Base-by-base conservation (phyloP, 2,888 invertebrate species). In the Yponomeuta malinellus region DNA sequence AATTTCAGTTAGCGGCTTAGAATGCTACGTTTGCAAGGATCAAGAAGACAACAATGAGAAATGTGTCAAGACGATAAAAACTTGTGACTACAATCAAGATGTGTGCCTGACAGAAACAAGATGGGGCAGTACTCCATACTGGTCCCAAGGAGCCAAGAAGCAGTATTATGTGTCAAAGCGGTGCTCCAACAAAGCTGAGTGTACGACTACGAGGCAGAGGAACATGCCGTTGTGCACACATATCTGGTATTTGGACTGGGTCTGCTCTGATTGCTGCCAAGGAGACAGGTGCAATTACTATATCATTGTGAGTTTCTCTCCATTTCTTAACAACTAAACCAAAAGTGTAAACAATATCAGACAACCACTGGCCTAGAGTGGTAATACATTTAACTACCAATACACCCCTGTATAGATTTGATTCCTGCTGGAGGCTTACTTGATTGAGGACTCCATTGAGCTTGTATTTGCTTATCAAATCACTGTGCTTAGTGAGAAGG, bases 91-190 rank as follows among this genome's bases (percentile, higher is more conserved):
- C 76, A 95, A 95, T 63, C 95, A 98, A 82, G 97, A 98, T 84
- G 95, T 96, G 72, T 98, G 98, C 85, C 93, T 97, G 74, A 96
- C 98, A 0, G 96, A 97, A 85, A 96, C 98, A 48, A 95, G 95
- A 86, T 99, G 98, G 98, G 98, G 98, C 79, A 97, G 97, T 93
- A 96, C 97, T n/a, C 98, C 98, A 0, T 98, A 98, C 83, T 99
- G 98, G 97, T 96, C 97, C 0, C 96, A 97, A 81, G 97, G 98
- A 37, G 97, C 98, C 0, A 95, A 96, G 72, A 98, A 99, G 81
- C 98, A 98, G 79, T 97, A 96, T 86, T 98, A 97, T 80, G 95
- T 99, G 67, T 97, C 97, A 0, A 99, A 99, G 85, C 92, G 95
- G 69, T 99, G 99, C 91, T 95, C 97, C 12, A 95, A 96, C 0